A percentile compares a stretch with the other conserved stretches of the same genome.
These are phyloP conservation scores for Eupithecia tripunctaria DNA, from an alignment of 2,888 invertebrate species.

Conservation along the genomic window DNA sequence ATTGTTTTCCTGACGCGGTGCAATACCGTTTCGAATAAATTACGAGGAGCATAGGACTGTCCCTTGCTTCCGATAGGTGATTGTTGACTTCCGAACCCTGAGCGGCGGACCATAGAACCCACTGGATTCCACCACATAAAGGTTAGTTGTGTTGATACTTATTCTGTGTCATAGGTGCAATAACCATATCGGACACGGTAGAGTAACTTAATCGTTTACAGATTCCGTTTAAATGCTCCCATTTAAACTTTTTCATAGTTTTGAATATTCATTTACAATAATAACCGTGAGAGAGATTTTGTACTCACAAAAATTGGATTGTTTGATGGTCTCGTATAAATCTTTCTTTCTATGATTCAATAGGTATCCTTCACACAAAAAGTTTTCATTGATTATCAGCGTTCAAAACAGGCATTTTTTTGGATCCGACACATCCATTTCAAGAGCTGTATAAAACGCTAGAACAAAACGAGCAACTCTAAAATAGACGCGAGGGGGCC, in stretches of 20 bases:
- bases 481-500: constrained; percentile 82
- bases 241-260: constrained; percentile 13
- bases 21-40: constrained; percentile 61
- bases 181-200: constrained; percentile 49
- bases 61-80: constrained; percentile 70
- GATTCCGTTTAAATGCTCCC: constrained; percentile 30
- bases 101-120: constrained; percentile 56
- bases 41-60: constrained; percentile 48
- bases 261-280: constrained; percentile 31
- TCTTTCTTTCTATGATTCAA: too few relatives aligned
- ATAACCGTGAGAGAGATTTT: constrained; percentile 26
- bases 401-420: background rate
- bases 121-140: constrained; percentile 50
- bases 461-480: constrained; percentile 76
- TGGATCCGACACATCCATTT: constrained; percentile 39
- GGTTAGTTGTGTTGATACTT: background rate
- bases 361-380: background rate
- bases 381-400: background rate
- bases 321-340: too few relatives aligned
- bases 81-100: constrained; percentile 70
- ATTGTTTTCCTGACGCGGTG: constrained; percentile 32
- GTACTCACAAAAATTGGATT: background rate
- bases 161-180: constrained; percentile 39
- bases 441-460: constrained; percentile 59
- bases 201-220: constrained; percentile 37